These are phyloP conservation scores for Acanthopagrus latus DNA, from an alignment of 2,797 vertebrate genomes.

Conservation along the genomic window DNA sequence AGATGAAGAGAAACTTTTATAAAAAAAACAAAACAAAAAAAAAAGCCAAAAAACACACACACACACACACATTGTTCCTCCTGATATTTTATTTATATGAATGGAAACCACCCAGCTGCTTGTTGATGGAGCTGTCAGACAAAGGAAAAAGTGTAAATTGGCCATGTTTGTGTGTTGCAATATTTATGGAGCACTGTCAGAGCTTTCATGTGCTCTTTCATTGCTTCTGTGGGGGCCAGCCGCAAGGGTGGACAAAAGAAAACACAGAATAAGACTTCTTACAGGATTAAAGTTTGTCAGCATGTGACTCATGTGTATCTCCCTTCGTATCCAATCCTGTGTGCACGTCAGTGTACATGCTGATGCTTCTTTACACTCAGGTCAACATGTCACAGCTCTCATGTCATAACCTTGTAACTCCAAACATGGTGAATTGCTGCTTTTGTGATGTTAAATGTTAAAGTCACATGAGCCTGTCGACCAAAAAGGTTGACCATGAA, in stretches of 20 bases:
- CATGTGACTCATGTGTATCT: slow-evolving; percentile 24
- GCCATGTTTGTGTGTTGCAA: slow-evolving; percentile 71
- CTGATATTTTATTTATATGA: slow-evolving; percentile 80
- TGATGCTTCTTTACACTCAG: neutral
- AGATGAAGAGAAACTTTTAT: slow-evolving; percentile 60
- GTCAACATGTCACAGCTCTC: slow-evolving; percentile 10
- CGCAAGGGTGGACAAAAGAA: slow-evolving; percentile 43
- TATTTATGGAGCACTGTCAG: slow-evolving; percentile 71
- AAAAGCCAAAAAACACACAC: no score
- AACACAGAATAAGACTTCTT: slow-evolving; percentile 31
- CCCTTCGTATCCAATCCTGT: slow-evolving; percentile 7
- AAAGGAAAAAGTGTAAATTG: slow-evolving; percentile 73
- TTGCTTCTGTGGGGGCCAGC: slow-evolving; percentile 20
- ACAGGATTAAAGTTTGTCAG: slow-evolving; percentile 33
- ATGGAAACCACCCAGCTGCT: slow-evolving; percentile 67
- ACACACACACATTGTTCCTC: slow-evolving; percentile 46
- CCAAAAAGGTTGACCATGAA: no score
- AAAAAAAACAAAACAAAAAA: slow-evolving; percentile 21
- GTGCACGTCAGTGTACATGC: slow-evolving; percentile 13
- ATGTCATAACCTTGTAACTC: slow-evolving; percentile 13
- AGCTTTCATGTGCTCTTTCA: slow-evolving; percentile 65
- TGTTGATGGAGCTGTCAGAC: slow-evolving; percentile 77
- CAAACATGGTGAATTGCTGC: slow-evolving; percentile 4
- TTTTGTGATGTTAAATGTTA: neutral
- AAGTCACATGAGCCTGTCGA: no score